Conservation (phyloP, 2,888 invertebrate genomes). For the Julus scanicus region DNA sequence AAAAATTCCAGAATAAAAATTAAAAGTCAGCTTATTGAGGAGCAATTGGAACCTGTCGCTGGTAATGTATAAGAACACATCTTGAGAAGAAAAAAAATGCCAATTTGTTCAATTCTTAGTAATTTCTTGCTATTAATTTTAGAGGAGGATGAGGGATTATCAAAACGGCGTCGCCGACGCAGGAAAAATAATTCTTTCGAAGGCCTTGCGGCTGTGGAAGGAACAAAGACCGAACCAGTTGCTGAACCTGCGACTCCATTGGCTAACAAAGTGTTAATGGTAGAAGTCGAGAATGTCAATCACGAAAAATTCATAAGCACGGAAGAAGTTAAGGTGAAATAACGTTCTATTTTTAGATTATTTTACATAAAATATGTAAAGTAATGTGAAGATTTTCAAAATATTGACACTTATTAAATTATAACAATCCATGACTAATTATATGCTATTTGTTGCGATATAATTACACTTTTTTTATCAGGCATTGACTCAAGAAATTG, state of each 20-base stretch:
- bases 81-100: not conserved
- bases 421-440: no score
- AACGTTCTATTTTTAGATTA: no score
- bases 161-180: conserved; percentile 38
- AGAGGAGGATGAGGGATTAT: conserved; percentile 17
- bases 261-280: conserved; percentile 80
- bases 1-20: conserved; percentile 53
- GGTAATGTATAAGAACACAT: not conserved
- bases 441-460: no score
- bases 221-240: not conserved
- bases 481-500: conserved; percentile 95
- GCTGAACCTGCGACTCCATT: conserved; percentile 49
- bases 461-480: conserved; percentile 62
- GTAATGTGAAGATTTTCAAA: no score
- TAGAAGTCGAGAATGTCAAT: conserved; percentile 90
- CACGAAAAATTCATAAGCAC: conserved; percentile 90
- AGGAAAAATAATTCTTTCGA: conserved; percentile 4
- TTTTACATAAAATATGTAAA: no score
- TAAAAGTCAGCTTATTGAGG: conserved; percentile 51
- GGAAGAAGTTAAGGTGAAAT: conserved; percentile 93
- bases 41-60: conserved; percentile 47
- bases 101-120: not conserved
- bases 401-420: no score
- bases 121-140: not conserved
- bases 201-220: not conserved